Base-by-base conservation (phyloP, 1,140 invertebrate genomes). In the Hyles euphorbiae region DNA sequence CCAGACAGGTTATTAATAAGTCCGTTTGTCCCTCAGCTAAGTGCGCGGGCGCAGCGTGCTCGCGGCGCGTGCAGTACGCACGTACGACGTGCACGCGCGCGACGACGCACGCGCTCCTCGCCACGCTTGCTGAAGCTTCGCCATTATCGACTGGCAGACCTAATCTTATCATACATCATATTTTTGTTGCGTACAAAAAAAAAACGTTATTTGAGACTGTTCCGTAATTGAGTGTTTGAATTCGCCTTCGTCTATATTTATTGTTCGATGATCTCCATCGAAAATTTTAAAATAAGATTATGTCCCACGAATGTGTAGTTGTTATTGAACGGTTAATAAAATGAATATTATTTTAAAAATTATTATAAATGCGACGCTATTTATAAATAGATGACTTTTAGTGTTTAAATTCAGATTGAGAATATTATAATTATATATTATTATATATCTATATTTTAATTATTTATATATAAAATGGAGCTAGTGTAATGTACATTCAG, bases 121-220 rank as follows among this genome's bases (percentile, higher is more conserved):
- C 81, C 76, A 80, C 78, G 85, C 83, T 88, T 88, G 83, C 85
- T 80, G 83, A 83, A 83, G 83, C 75, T 73, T 69, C 76, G 68
- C 63, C 74, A 67, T 57, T 51, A 69, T 71, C 72, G 66, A 74
- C 70, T 74, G 70, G 70, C 66, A 51, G 58, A 70, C 58, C 53
- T 43, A 36, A 11, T 11, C 12, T 36, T 45, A 8, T 3, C 64
- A 58, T 60, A 57, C 79, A 62, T 71, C 78, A 80, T 77, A 76
- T 78, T 87, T 87, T 80, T 83, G 81, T 87, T 87, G 84, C 84
- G 84, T 87, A 85, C 78, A 83, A 52, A 52, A 34, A 49, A 6
- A 34, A 83, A 78, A 81, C 75, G 74, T 85, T 83, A 80, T 83
- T 87, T 81, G 83, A 86, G 84, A 87, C 81, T 87, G 84, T 83